Conservation (phyloP, 1,140 invertebrate species). For the Drosophila micromelanica region DNA sequence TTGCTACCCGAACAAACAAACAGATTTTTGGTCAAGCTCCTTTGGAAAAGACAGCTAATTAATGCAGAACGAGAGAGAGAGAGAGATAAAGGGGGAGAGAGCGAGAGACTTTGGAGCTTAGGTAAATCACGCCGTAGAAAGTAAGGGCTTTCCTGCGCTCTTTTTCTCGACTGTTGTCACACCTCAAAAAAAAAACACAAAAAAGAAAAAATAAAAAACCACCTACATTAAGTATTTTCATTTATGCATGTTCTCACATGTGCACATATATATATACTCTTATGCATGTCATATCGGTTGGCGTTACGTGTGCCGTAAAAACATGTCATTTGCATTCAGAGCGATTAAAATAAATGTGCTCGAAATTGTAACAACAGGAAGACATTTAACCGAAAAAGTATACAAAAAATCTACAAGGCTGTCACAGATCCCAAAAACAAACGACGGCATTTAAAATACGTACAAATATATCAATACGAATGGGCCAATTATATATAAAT, state of each 20-base stretch:
- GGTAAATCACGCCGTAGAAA: no score
- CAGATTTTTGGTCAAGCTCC: background rate
- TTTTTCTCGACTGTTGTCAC: background rate
- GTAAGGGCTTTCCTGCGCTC: no score
- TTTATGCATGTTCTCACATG: background rate
- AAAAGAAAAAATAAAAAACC: background rate
- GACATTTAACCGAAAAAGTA: slow-evolving; percentile 30
- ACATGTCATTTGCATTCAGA: slow-evolving; percentile 25
- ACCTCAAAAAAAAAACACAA: background rate
- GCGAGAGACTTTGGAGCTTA: no score
- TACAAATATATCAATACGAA: slow-evolving; percentile 18
- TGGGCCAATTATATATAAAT: slow-evolving; percentile 4
- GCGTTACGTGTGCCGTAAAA: slow-evolving; percentile 18
- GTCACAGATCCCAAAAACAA: slow-evolving; percentile 11
- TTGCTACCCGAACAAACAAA: slow-evolving; percentile 10
- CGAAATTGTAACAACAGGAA: slow-evolving; percentile 48
- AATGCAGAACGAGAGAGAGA: background rate
- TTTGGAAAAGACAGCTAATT: background rate
- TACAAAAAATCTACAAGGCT: slow-evolving; percentile 33
- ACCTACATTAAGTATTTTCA: background rate
- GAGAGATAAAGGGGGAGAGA: no score
- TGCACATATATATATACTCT: background rate
- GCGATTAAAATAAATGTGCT: slow-evolving; percentile 36
- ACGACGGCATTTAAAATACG: slow-evolving; percentile 33
- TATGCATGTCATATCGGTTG: slow-evolving; percentile 5